Base-by-base conservation (phyloP, 2,888 invertebrate genomes). In the Mystacides longicornis region DNA sequence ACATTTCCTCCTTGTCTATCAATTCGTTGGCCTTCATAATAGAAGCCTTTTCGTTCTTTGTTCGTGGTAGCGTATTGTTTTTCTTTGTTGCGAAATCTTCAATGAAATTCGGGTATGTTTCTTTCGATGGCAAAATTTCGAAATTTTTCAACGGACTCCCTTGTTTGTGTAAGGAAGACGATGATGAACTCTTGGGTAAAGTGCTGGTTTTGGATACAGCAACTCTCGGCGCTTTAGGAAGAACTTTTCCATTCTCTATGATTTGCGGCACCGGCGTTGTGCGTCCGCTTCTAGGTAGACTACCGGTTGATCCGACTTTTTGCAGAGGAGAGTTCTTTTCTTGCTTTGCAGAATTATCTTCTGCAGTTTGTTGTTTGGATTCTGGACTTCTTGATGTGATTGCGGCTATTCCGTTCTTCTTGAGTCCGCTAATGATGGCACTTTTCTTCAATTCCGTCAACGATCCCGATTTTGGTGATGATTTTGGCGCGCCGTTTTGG, bases 91-190 rank as follows among this genome's bases (percentile, higher is more conserved):
- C 74, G 1, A 72, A 72, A 50, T 75, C 57, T 16, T 43, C 22
- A 7, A 19, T 43, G 20, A 31, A 42, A 16, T 16, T 52, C 3
- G 37, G 37, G 16, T 37, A 37, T 18, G 74, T 62, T 54, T 76
- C 76, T 67, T 75, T 76, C 1, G 76, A 72, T 27, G 77, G 77
- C 64, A 75, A 64, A 60, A 77, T 62, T 64, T 77, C 77, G 62
- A 73, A 66, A 59, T 74, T 74, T 19, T 76, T 65, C 62, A 69
- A 74, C 53, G 77, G 76, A 49, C 75, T 74, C 67, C 75, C 76
- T 68, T 73, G 73, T 67, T 75, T 75, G 67, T 75, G 75, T 58
- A 54, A 33, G 11, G 53, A 42, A 23, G 43, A 45, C 19, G 49
- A 31, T 20, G 54, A 54, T 19, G 50, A 54, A 45, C 49, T 54